These are phyloP conservation scores for Bufo gargarizans DNA, from an alignment of 2,113 vertebrate genomes.

Conservation along the genomic window DNA sequence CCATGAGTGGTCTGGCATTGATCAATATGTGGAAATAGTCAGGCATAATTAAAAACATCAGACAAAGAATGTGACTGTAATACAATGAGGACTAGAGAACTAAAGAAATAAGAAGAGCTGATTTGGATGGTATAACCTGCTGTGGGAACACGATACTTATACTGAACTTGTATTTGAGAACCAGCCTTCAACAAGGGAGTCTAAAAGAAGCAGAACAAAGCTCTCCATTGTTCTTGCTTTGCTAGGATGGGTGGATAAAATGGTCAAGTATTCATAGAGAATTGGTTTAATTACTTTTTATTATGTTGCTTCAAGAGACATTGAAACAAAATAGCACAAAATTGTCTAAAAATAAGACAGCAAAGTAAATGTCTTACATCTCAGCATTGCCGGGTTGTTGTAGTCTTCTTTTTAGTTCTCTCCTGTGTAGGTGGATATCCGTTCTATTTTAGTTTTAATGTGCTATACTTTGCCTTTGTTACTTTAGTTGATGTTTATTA, in stretches of 20 bases:
- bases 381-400: too few relatives aligned
- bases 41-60: neutral
- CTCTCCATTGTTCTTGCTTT: neutral
- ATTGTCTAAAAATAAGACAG: neutral
- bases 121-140: slow-evolving; percentile 29
- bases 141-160: slow-evolving; percentile 30
- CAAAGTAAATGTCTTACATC: too few relatives aligned
- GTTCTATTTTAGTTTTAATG: too few relatives aligned
- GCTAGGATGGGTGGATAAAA: neutral
- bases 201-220: slow-evolving; percentile 37
- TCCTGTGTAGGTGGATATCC: too few relatives aligned
- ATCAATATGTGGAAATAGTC: slow-evolving; percentile 13
- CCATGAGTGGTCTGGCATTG: neutral
- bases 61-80: slow-evolving; percentile 34
- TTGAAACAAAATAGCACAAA: neutral
- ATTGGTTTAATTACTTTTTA: slow-evolving; percentile 1
- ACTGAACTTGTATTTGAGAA: slow-evolving; percentile 10
- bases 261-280: neutral
- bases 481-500: too few relatives aligned
- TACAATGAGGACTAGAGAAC: neutral
- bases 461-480: too few relatives aligned
- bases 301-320: neutral
- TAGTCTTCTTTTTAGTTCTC: too few relatives aligned
- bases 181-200: slow-evolving; percentile 6
- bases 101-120: neutral